These are phyloP conservation scores for Elaeidobius kamerunicus DNA, from an alignment of 2,888 invertebrate genomes.

Conservation along the genomic window DNA sequence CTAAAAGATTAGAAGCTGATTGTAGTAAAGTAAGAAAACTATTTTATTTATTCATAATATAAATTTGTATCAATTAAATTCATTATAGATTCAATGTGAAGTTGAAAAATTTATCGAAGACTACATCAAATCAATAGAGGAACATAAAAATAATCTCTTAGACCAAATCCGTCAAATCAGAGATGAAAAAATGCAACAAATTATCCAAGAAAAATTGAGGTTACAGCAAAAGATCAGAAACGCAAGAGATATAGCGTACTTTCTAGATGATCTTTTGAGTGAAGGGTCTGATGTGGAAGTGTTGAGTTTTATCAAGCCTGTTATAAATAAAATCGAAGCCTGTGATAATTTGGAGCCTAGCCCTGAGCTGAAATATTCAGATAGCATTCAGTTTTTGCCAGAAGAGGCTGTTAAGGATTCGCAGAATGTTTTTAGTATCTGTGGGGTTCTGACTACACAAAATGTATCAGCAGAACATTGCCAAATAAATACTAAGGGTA, in stretches of 20 bases:
- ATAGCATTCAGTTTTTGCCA: constrained; percentile 55
- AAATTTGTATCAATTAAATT: not conserved
- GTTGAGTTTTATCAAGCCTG: constrained; percentile 62
- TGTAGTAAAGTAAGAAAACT: not conserved
- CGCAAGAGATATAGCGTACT: constrained; percentile 59
- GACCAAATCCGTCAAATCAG: constrained; percentile 43
- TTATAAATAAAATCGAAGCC: constrained; percentile 63
- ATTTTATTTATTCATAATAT: not conserved
- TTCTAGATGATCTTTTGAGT: constrained; percentile 52
- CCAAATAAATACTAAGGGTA: constrained; percentile 57
- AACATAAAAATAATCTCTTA: constrained; percentile 44
- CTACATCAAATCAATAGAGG: constrained; percentile 57
- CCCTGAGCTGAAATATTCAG: constrained; percentile 48
- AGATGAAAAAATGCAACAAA: constrained; percentile 47
- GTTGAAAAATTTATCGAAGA: constrained; percentile 64
- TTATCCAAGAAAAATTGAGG: constrained; percentile 49
- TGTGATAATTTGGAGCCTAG: constrained; percentile 56
- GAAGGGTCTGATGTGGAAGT: constrained; percentile 67
- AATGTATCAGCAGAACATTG: constrained; percentile 61
- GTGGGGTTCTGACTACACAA: constrained; percentile 61
- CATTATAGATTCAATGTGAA: constrained; percentile 52
- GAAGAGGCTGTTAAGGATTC: constrained; percentile 52
- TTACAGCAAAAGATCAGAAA: constrained; percentile 56
- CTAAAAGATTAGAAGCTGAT: not conserved
- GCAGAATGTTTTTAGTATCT: constrained; percentile 51